These are phyloP conservation scores for Corythornis leucogaster DNA, from an alignment of 2,797 vertebrate genomes.

Conservation along the genomic window DNA sequence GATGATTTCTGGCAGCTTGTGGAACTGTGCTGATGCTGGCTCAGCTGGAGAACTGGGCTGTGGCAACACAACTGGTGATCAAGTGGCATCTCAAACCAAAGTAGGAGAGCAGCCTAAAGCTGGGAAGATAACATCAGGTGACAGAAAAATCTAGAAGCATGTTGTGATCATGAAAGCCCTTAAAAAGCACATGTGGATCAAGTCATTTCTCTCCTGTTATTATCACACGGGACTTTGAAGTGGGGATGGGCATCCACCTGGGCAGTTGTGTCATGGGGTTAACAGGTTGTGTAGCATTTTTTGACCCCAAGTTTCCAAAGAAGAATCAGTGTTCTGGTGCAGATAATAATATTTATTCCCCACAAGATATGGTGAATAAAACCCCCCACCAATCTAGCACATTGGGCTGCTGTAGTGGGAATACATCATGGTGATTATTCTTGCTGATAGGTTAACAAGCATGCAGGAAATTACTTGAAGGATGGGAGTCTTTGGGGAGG, in stretches of 20 bases:
- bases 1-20: not conserved
- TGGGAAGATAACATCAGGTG: not conserved
- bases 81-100: not conserved
- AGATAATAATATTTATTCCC: not conserved
- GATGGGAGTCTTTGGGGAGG: not conserved
- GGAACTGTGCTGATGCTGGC: not conserved
- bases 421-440: not conserved
- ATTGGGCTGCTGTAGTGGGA: not conserved
- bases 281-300: not conserved
- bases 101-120: not conserved
- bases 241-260: not conserved
- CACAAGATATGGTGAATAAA: not conserved
- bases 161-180: not conserved
- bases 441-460: not conserved
- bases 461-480: not conserved
- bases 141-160: not conserved
- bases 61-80: not conserved
- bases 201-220: not conserved
- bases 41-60: not conserved
- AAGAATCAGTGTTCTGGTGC: not conserved
- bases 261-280: not conserved
- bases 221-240: not conserved
- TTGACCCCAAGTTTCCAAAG: not conserved
- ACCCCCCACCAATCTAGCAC: not conserved
- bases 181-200: not conserved